Evolutionary conservation across 2,113 vertebrate species (phyloP), one percentile per base, ranked within the genome.

Genomic region (Gyps fulvus): DNA sequence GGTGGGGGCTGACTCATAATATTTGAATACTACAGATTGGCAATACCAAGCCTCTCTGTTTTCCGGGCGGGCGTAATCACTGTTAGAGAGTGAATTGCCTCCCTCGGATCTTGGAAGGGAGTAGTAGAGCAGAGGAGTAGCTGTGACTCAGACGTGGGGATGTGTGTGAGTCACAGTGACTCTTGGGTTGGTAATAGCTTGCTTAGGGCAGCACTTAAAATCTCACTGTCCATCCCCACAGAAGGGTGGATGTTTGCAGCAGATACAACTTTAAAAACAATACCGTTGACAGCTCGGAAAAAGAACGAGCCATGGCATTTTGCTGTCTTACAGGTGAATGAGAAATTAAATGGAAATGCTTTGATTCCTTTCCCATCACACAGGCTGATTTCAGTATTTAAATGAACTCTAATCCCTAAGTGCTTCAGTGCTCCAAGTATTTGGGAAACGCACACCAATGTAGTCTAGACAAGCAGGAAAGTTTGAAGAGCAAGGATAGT

Each of bases 1-100:
- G 49, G 59, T 43, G 36, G 54, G 40, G 55, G 26, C 82, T 97
- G 96, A 97, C 87, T 95, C 90, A 95, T 8, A 17, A 4, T 10
- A 90, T 93, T 91, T 83, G 94, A 88, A 73, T 94, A 95, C 95
- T 97, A 83, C 91, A 77, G 78, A 4, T 12, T 83, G 96, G 95
- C 92, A 49, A 5, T 36, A 45, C 9, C 0, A 5, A 55, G 76
- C n/a, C 49, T 62, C 7, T 82, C 84, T 43, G 77, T 16, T 83
- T 92, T 72, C 92, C 15, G 10, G 89, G 77, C 42, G 3, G 70
- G 65, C 0, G 11, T 74, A 78, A 91, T 87, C 36, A 7, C 76
- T 29, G 86, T 0, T 29, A 25, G 73, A 23, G 94, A 83, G 88
- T 36, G 90, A 71, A 74, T 87, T 0, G 77, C 92, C 81, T 92